Evolutionary conservation across 2,113 vertebrate species (phyloP).

Genomic region (Cathartes aura): DNA sequence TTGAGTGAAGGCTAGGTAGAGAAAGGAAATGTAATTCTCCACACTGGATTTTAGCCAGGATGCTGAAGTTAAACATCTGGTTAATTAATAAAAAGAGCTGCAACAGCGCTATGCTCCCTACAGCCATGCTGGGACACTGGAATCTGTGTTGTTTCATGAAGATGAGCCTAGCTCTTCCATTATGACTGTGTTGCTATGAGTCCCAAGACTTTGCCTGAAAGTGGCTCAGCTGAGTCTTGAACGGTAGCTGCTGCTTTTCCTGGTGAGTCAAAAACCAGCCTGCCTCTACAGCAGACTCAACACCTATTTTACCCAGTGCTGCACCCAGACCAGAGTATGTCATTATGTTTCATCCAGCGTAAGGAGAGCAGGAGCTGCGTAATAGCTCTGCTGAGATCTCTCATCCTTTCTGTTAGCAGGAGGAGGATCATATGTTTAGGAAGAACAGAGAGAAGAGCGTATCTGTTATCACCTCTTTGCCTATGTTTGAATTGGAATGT

Average conservation of each 20-base stretch:
- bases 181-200: fast-evolving
- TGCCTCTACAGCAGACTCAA: background rate
- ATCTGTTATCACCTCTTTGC: background rate
- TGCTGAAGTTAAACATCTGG: background rate
- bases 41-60: background rate
- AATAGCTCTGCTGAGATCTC: background rate
- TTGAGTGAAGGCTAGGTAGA: background rate
- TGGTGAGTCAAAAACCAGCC: background rate
- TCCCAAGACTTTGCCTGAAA: background rate
- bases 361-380: background rate
- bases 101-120: background rate
- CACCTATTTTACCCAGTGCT: fast-evolving
- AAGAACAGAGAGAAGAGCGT: background rate
- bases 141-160: background rate
- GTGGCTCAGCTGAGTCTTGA: background rate
- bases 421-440: background rate
- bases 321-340: background rate
- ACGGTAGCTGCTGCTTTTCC: background rate
- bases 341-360: background rate
- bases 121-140: background rate
- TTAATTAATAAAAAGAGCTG: background rate
- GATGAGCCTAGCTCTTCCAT: background rate
- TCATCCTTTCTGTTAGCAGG: background rate
- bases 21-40: background rate
- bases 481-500: background rate